These are phyloP conservation scores for Neogobius melanostomus DNA, from an alignment of 2,113 vertebrate species.

Conservation along the genomic window DNA sequence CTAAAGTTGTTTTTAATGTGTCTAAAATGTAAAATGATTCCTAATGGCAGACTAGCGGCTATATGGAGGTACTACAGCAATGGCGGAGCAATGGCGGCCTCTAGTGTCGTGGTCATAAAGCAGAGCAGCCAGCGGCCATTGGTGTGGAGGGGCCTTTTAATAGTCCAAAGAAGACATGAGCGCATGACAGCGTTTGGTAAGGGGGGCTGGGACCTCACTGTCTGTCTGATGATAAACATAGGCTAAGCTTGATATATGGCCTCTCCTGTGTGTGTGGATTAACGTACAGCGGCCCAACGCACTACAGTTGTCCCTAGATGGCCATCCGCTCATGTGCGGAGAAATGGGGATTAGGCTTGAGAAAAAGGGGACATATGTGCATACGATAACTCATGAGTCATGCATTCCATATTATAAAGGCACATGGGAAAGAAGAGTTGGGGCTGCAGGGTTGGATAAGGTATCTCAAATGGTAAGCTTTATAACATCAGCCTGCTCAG, in stretches of 20 bases:
- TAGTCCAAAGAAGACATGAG: slow-evolving; percentile 69
- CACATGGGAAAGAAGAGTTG: slow-evolving; percentile 29
- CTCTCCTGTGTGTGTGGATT: slow-evolving; percentile 59
- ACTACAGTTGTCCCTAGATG: slow-evolving; percentile 64
- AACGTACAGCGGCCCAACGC: slow-evolving; percentile 55
- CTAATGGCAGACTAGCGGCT: too few relatives aligned
- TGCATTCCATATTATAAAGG: slow-evolving; percentile 32
- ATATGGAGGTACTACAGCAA: too few relatives aligned
- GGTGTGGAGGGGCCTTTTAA: slow-evolving; percentile 62
- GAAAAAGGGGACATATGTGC: slow-evolving; percentile 44
- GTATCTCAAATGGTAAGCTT: too few relatives aligned
- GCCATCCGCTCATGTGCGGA: slow-evolving; percentile 55
- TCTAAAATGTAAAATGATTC: too few relatives aligned
- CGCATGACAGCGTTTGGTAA: slow-evolving; percentile 45
- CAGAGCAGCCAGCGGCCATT: too few relatives aligned
- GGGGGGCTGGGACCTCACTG: slow-evolving; percentile 41
- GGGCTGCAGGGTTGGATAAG: not conserved
- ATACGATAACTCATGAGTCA: slow-evolving; percentile 61
- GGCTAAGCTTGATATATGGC: slow-evolving; percentile 57
- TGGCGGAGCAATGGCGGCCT: too few relatives aligned
- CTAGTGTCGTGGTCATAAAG: too few relatives aligned
- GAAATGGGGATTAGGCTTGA: slow-evolving; percentile 55
- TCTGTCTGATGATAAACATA: slow-evolving; percentile 66
- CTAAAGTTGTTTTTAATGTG: too few relatives aligned
- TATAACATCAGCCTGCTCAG: too few relatives aligned